Base-by-base conservation (phyloP, 2,797 vertebrate genomes). In the Labroides dimidiatus region DNA sequence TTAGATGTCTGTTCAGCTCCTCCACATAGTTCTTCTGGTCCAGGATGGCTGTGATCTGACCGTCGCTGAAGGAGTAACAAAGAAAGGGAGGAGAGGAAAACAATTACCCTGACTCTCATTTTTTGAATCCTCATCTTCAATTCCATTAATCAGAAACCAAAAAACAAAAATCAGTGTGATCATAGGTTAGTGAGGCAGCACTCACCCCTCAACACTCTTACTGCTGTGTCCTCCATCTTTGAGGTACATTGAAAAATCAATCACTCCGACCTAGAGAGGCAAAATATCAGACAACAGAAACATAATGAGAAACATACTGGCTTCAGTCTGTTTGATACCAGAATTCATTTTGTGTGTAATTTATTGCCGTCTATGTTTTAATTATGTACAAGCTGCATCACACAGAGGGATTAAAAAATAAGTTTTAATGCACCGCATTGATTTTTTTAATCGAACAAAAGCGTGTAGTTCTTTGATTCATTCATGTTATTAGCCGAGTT, bases 1-100 rank as follows among this genome's bases (percentile, higher is more conserved):
- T 99, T 81, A 99, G 92, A 88, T 99, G 97, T 93, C 98, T 97
- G 79, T 99, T 99, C 64, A 99, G 96, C 82, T 99, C 98, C 90
- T 99, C 98, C n/a, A 99, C 96, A 10, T 99, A 99, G 87, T 99
- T 99, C 90, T 99, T 99, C 95, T 99, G 98, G 80, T 99, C 98
- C 57, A 99, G 94, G 80, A 99, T 99, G 4, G 98, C 97, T 36
- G 98, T 99, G 91, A 99, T 99, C 86, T 99, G 97, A 43, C 97
- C 97, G 62, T 99, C 98, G 6, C 97, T 93, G 49, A 41, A 73
- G 75, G 2, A 62, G 15, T 17, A 50, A 12, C 58, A 11, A 62
- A 16, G 54, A 24, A n/a, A n/a, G n/a, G 13, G 2, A 23, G 2
- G 62, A 0, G 7, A 19, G 33, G 45, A 8, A 45, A 6, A 50